A percentile compares a stretch with the other conserved stretches of the same genome.
Conservation (phyloP, 2,888 invertebrate genomes). For the Eucriotettix oculatus region DNA sequence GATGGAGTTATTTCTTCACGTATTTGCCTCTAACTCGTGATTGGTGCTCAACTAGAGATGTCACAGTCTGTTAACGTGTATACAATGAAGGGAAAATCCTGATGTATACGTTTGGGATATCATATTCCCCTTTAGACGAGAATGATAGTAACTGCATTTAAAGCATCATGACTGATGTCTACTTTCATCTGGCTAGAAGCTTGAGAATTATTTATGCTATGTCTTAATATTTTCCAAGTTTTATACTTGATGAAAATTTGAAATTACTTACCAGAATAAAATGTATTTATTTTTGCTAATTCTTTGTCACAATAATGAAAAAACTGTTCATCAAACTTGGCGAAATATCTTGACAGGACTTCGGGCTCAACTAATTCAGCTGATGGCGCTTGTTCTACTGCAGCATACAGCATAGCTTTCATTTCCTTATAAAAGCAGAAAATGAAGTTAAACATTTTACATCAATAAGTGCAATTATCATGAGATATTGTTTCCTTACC, state of each 20-base stretch:
- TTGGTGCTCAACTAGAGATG: no score
- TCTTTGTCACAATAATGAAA: constrained; percentile 74
- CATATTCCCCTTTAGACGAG: no score
- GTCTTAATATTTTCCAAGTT: no score
- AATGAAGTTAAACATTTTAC: background rate
- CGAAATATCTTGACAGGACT: constrained; percentile 50
- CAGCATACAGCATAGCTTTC: constrained; percentile 67
- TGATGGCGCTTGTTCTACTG: constrained; percentile 60
- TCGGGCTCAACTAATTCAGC: constrained; percentile 56
- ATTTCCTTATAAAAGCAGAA: constrained; percentile 39
- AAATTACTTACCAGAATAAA: constrained; percentile 45
- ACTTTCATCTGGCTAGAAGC: no score
- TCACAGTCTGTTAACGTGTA: no score
- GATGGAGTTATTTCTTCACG: no score
- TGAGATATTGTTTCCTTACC: constrained; percentile 28
- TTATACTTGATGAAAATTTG: background rate
- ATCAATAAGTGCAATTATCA: background rate
- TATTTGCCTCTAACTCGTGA: no score
- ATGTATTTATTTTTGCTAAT: constrained; percentile 73
- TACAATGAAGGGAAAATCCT: no score
- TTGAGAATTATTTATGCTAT: no score
- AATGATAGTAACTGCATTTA: no score
- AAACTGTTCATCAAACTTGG: constrained; percentile 70
- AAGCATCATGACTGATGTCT: no score
- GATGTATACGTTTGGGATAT: no score